Percentiles rank a stretch among this genome's conserved stretches.
These are phyloP conservation scores for Paralichthys olivaceus DNA, from an alignment of 2,113 vertebrate genomes.

Conservation along the genomic window DNA sequence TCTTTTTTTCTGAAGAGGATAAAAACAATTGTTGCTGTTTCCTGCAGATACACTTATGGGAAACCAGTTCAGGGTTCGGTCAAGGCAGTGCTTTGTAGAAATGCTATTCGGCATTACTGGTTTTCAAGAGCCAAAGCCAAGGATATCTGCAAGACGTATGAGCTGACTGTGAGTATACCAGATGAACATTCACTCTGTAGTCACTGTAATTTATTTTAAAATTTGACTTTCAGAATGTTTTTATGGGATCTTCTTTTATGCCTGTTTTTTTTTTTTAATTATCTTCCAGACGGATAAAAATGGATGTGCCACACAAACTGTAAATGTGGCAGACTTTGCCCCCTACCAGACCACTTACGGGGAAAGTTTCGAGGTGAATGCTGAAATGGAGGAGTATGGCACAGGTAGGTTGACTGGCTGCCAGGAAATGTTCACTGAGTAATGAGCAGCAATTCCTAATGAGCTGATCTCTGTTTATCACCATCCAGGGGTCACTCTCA, in stretches of 20 bases:
- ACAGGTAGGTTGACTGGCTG: conserved; percentile 69
- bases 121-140: accelerated
- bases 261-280: background rate
- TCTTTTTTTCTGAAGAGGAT: too few relatives aligned
- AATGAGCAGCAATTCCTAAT: background rate
- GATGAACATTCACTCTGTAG: too few relatives aligned
- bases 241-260: background rate
- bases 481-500: conserved; percentile 66
- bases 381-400: conserved; percentile 76
- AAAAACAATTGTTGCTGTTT: background rate
- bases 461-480: conserved; percentile 4
- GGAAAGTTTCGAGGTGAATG: conserved; percentile 39
- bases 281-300: conserved; percentile 72
- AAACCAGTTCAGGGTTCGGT: conserved; percentile 80
- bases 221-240: background rate
- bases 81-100: conserved; percentile 61
- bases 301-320: conserved; percentile 68
- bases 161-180: conserved; percentile 63
- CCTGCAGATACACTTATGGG: conserved; percentile 81
- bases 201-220: too few relatives aligned
- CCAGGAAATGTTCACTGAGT: accelerated
- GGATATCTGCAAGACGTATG: conserved; percentile 65
- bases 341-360: background rate
- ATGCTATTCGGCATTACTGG: conserved; percentile 1
- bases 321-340: conserved; percentile 51